phyloP scores from a whole-genome alignment of 2,888 invertebrate species.

The Eucera pruinosa region DNA sequence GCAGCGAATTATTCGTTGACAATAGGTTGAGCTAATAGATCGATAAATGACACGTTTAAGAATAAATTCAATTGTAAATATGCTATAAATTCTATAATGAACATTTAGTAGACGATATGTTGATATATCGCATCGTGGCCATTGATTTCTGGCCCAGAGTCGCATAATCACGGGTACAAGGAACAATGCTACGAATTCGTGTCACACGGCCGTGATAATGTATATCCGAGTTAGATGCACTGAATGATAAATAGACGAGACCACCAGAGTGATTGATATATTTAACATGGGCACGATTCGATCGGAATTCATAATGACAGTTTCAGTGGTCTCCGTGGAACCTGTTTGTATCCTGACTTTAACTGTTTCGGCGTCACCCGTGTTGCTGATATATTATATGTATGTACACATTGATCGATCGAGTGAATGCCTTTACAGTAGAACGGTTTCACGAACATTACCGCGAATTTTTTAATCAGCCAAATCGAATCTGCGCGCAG shows the following conservation, averaged over 20 bases:
- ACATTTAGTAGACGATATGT: no score
- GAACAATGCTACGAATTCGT: constrained; percentile 28
- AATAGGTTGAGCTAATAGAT: no score
- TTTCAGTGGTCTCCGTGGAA: constrained; percentile 9
- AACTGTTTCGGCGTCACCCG: constrained; percentile 3
- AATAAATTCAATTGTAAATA: no score
- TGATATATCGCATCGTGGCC: no score
- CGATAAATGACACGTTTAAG: no score
- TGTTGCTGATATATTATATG: not conserved
- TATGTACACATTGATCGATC: not conserved
- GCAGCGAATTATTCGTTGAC: no score
- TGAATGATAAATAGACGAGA: constrained; percentile 43
- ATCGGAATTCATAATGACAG: constrained; percentile 30
- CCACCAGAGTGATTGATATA: constrained; percentile 38
- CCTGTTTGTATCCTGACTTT: constrained; percentile 4
- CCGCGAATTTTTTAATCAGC: no score
- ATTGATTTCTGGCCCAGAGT: not conserved
- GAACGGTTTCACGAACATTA: no score
- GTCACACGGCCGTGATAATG: constrained; percentile 27
- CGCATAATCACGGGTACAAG: constrained; percentile 2
- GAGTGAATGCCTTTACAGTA: not conserved
- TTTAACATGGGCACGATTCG: not conserved
- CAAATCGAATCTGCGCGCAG: no score
- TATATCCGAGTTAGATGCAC: constrained; percentile 5
- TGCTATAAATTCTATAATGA: no score